These are phyloP conservation scores for Eustalomyia histrio DNA, from an alignment of 2,888 invertebrate genomes.

Conservation along the genomic window DNA sequence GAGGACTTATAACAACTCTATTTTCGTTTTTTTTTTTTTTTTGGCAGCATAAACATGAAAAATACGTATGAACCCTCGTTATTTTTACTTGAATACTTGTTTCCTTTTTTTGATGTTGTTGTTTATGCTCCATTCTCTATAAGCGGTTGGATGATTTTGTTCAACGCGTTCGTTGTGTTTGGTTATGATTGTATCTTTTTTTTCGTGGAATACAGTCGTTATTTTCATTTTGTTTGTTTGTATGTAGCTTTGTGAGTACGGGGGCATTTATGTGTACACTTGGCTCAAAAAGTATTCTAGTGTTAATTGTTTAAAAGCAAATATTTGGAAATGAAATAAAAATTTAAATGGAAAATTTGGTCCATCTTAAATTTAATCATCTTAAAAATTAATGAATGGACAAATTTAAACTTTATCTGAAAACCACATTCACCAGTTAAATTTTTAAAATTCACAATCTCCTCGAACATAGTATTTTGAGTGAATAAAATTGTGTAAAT, in stretches of 20 bases:
- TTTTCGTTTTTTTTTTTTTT: slow-evolving; percentile 38
- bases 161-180: slow-evolving; percentile 24
- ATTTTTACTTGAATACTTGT: slow-evolving; percentile 24
- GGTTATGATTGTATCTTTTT: slow-evolving; percentile 45
- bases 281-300: no score
- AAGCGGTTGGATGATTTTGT: slow-evolving; percentile 25
- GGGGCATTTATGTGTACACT: no score
- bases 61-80: slow-evolving; percentile 23
- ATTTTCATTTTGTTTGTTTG: background rate
- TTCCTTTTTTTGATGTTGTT: slow-evolving; percentile 15
- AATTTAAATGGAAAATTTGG: no score
- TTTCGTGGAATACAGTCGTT: slow-evolving; percentile 3
- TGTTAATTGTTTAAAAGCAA: no score
- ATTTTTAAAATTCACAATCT: background rate
- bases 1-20: slow-evolving; percentile 23
- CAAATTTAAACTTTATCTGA: no score
- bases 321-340: no score
- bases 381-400: no score
- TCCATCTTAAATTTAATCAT: no score
- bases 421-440: no score
- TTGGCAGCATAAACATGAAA: slow-evolving; percentile 18
- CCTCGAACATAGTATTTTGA: background rate
- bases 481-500: background rate
- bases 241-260: background rate
- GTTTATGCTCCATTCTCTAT: slow-evolving; percentile 8